These are phyloP conservation scores for Benthosema pterotum DNA, from an alignment of 2,797 vertebrate species.

Conservation along the genomic window DNA sequence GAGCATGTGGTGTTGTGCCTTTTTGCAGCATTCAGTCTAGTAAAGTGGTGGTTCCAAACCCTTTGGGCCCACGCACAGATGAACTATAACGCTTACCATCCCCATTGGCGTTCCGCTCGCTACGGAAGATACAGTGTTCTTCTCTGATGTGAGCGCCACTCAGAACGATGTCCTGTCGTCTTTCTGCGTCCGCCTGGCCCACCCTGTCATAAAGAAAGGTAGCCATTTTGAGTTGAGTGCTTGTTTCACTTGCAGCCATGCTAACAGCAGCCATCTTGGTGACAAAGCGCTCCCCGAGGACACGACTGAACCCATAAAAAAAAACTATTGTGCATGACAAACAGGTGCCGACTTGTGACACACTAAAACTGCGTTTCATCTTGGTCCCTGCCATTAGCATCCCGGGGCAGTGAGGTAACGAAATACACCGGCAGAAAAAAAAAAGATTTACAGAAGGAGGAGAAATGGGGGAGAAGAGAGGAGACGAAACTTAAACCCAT, in stretches of 20 bases:
- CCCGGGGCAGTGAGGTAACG: constrained; percentile 22
- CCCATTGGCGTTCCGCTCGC: constrained; percentile 89
- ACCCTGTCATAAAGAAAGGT: constrained; percentile 83
- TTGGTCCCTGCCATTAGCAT: constrained; percentile 12
- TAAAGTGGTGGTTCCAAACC: background rate
- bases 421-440: constrained; percentile 28
- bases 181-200: constrained; percentile 93
- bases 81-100: constrained; percentile 85
- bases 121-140: constrained; percentile 96
- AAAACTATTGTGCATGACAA: constrained; percentile 13
- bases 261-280: constrained; percentile 26
- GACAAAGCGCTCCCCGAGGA: background rate
- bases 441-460: constrained; percentile 8
- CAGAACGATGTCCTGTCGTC: constrained; percentile 96
- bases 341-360: constrained; percentile 10
- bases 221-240: constrained; percentile 42
- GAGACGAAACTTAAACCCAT: constrained; percentile 31
- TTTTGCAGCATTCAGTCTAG: background rate
- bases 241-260: constrained; percentile 4
- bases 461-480: constrained; percentile 21
- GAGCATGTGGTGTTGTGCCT: accelerated
- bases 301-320: constrained; percentile 16
- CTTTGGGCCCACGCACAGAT: too few relatives aligned
- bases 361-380: constrained; percentile 12
- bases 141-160: constrained; percentile 98